Evolutionary conservation across 2,797 vertebrate species (phyloP).

Genomic region (Gephyroberyx darwinii): DNA sequence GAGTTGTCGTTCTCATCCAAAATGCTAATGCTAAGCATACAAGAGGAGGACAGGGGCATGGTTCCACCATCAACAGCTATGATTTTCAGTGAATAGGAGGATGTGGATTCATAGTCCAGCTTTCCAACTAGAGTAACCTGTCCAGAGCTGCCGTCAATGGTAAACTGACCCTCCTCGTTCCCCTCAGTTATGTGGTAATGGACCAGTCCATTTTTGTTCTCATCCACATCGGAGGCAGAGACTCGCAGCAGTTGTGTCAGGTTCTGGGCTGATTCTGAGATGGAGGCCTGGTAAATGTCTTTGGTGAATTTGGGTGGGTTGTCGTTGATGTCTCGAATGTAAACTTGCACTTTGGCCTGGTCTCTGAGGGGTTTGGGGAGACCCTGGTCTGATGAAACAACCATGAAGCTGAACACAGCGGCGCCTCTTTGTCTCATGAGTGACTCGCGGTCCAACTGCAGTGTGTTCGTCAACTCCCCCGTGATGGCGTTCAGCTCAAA

Average conservation of each 20-base stretch:
- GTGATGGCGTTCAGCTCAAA: slow-evolving; percentile 92
- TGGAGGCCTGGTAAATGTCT: slow-evolving; percentile 95
- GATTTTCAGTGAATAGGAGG: slow-evolving; percentile 90
- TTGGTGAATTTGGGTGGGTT: slow-evolving; percentile 94
- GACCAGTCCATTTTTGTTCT: slow-evolving; percentile 91
- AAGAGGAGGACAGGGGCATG: slow-evolving; percentile 88
- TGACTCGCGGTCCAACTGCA: slow-evolving; percentile 92
- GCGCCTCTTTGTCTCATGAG: slow-evolving; percentile 93
- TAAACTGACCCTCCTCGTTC: slow-evolving; percentile 92
- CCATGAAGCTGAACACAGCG: slow-evolving; percentile 90
- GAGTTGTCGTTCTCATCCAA: slow-evolving; percentile 97
- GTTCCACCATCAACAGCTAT: slow-evolving; percentile 89
- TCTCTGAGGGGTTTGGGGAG: slow-evolving; percentile 94
- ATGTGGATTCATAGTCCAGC: slow-evolving; percentile 92
- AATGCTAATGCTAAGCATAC: slow-evolving; percentile 89
- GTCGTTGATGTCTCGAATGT: slow-evolving; percentile 96
- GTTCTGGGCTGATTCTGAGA: slow-evolving; percentile 92
- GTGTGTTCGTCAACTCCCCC: slow-evolving; percentile 90
- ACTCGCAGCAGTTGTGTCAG: slow-evolving; percentile 93
- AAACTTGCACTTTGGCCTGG: slow-evolving; percentile 96
- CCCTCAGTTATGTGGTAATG: slow-evolving; percentile 89
- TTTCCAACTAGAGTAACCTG: slow-evolving; percentile 92
- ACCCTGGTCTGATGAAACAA: slow-evolving; percentile 92
- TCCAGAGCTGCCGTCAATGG: slow-evolving; percentile 87
- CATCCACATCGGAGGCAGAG: slow-evolving; percentile 95